Evolutionary conservation across 2,888 invertebrate genomes (phyloP).

Genomic region (Caradrina kadenii): DNA sequence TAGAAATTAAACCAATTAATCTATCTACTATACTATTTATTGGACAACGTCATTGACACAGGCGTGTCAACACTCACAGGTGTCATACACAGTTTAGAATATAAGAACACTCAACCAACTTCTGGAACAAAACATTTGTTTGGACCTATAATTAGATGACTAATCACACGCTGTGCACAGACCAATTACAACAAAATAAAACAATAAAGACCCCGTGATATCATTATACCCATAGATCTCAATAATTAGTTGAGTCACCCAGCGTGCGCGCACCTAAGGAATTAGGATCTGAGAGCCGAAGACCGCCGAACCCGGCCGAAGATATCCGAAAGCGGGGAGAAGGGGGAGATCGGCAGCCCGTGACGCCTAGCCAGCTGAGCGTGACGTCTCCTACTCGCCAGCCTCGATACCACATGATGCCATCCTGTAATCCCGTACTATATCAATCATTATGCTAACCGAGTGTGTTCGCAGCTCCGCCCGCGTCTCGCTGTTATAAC

Average conservation of each 20-base stretch:
- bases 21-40: neutral
- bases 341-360: conserved; percentile 80
- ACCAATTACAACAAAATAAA: conserved; percentile 72
- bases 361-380: conserved; percentile 80
- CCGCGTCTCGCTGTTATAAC: conserved; percentile 18
- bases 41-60: too few relatives aligned
- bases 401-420: conserved; percentile 73
- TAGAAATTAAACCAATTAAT: too few relatives aligned
- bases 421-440: conserved; percentile 74
- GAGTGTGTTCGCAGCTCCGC: conserved; percentile 35
- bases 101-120: conserved; percentile 35
- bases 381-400: conserved; percentile 78
- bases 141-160: conserved; percentile 60
- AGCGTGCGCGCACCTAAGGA: conserved; percentile 74
- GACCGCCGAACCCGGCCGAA: conserved; percentile 76
- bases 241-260: conserved; percentile 77
- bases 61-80: neutral
- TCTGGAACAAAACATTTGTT: conserved; percentile 55
- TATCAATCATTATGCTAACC: conserved; percentile 65
- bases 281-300: conserved; percentile 74
- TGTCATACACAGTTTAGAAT: neutral
- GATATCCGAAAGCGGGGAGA: conserved; percentile 75
- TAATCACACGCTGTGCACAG: conserved; percentile 60
- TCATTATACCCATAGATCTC: conserved; percentile 77
- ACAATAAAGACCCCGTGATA: conserved; percentile 73